Percentiles rank a stretch among this genome's conserved stretches.
These are phyloP conservation scores for Fragum whitleyi DNA, from an alignment of 2,888 invertebrate genomes.

Conservation along the genomic window DNA sequence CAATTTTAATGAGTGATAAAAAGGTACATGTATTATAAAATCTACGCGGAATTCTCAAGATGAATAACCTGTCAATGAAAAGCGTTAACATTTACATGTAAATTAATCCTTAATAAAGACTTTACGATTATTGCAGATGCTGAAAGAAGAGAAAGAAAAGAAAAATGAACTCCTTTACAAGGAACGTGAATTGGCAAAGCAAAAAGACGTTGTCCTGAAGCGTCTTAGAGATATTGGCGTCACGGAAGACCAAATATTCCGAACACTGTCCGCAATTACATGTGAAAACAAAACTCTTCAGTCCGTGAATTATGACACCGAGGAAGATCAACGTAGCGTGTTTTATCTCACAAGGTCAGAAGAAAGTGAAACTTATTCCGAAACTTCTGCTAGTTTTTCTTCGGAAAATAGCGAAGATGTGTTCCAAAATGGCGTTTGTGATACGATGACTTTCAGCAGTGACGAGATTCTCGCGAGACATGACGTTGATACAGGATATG, in stretches of 20 bases:
- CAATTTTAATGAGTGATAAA: no score
- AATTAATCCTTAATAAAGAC: no score
- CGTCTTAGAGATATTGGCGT: not conserved
- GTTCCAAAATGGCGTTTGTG: not conserved
- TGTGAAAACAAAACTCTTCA: constrained; percentile 16
- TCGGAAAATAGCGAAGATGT: constrained; percentile 3
- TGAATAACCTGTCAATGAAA: no score
- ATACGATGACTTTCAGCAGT: not conserved
- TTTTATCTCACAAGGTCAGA: not conserved
- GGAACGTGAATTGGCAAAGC: not conserved
- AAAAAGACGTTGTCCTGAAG: not conserved
- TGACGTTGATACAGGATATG: not conserved
- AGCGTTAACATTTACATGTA: no score
- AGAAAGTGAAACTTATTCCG: not conserved
- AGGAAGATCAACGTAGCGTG: constrained; percentile 5
- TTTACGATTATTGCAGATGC: not conserved
- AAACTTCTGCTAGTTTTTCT: not conserved
- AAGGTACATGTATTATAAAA: no score
- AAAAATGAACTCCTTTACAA: not conserved
- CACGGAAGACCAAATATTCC: not conserved
- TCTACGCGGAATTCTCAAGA: no score
- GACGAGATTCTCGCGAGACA: not conserved
- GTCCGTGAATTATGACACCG: not conserved
- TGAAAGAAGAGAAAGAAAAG: not conserved
- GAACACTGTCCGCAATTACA: not conserved